These are phyloP conservation scores for Heliconius congener DNA, from an alignment of 1,140 invertebrate genomes.

Conservation along the genomic window DNA sequence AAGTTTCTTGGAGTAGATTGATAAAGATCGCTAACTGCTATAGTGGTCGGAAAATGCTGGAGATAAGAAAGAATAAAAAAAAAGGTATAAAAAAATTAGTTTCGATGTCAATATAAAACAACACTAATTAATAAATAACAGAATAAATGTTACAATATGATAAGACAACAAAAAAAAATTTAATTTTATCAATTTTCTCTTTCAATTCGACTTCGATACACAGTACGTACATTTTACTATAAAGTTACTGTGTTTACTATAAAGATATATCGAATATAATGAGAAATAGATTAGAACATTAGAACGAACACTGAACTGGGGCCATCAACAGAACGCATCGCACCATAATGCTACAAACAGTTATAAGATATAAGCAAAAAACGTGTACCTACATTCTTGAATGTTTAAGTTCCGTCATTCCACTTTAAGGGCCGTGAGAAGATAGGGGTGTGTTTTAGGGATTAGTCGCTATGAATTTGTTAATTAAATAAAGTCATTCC, in stretches of 20 bases:
- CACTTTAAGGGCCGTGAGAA: neutral
- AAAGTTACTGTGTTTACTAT: neutral
- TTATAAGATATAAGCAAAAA: constrained; percentile 20
- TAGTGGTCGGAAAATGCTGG: too few relatives aligned
- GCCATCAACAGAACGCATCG: neutral
- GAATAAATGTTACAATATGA: neutral
- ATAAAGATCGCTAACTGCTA: too few relatives aligned
- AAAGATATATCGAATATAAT: neutral
- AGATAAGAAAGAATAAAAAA: neutral
- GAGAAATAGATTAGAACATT: constrained; percentile 24
- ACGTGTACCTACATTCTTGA: constrained; percentile 3
- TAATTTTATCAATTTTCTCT: neutral
- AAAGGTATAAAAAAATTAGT: neutral
- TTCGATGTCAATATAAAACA: too few relatives aligned
- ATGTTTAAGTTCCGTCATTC: constrained; percentile 7
- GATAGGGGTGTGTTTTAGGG: neutral
- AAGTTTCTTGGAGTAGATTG: too few relatives aligned
- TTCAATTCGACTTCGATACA: neutral
- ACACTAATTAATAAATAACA: neutral
- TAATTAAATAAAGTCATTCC: neutral
- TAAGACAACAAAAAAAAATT: neutral
- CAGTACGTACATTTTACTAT: neutral
- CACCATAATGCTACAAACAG: constrained; percentile 20
- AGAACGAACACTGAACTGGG: constrained; percentile 24
- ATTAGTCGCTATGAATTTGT: neutral